Percentiles rank a stretch among this genome's conserved stretches.
These are phyloP conservation scores for Cancer borealis DNA, from an alignment of 2,888 invertebrate species.

Conservation along the genomic window DNA sequence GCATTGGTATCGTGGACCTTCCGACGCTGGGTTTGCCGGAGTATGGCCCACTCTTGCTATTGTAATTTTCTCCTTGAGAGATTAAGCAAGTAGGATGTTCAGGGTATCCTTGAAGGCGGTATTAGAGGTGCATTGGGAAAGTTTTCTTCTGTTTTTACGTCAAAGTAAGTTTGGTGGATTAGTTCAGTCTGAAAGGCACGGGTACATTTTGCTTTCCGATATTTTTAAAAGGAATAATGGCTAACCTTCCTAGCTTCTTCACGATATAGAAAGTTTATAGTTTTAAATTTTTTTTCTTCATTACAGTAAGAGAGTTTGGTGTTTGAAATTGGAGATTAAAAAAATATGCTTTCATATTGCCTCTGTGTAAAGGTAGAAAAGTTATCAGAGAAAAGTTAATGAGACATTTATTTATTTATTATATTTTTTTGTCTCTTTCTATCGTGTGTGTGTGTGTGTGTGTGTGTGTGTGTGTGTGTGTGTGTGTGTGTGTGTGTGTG, in stretches of 20 bases:
- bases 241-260: background rate
- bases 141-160: background rate
- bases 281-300: background rate
- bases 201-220: background rate
- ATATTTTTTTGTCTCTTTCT: background rate
- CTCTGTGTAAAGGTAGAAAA: too few species aligned
- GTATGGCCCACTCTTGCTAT: background rate
- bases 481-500: background rate
- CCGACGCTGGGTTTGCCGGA: background rate
- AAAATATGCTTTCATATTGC: too few species aligned
- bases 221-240: background rate
- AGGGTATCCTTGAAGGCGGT: background rate
- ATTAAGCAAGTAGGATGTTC: slow-evolving; percentile 15
- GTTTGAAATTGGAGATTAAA: background rate
- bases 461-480: background rate
- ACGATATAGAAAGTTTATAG: background rate
- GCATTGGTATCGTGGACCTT: background rate
- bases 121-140: slow-evolving; percentile 29
- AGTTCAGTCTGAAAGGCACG: background rate
- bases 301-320: background rate
- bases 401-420: background rate
- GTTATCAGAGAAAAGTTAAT: too few species aligned
- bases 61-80: slow-evolving; percentile 35
- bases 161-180: background rate
- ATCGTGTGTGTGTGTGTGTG: background rate